Evolutionary conservation across 2,113 vertebrate species (phyloP).

Genomic region (Planiliza haematocheilus): DNA sequence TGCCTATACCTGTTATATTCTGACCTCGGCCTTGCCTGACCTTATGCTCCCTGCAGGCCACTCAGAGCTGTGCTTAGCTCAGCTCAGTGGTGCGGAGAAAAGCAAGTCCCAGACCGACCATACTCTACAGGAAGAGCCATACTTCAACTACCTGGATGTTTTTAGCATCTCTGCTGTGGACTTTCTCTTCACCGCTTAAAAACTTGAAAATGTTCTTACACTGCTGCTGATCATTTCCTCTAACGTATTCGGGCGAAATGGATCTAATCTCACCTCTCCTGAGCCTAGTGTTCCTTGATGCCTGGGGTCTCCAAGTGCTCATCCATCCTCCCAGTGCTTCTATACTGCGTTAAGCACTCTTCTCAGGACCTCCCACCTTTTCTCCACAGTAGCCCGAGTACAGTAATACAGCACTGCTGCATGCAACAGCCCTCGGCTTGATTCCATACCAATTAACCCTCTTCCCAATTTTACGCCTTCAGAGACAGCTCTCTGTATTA

Average conservation of each 20-base stretch:
- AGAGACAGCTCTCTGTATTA: slow-evolving; percentile 2
- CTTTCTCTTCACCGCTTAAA: background rate
- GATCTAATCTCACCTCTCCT: background rate
- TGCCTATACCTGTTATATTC: too few relatives aligned
- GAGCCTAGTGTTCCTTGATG: slow-evolving; percentile 1
- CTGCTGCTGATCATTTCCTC: background rate
- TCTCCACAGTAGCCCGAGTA: slow-evolving; percentile 8
- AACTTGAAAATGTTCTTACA: background rate
- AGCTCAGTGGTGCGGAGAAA: background rate
- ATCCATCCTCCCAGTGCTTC: too few relatives aligned
- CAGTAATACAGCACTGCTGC: background rate
- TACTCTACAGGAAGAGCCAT: too few relatives aligned
- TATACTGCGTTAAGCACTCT: background rate
- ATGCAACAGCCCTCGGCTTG: background rate
- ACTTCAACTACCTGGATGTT: too few relatives aligned
- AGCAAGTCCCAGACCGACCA: too few relatives aligned
- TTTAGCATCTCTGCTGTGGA: background rate
- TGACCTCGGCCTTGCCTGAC: too few relatives aligned
- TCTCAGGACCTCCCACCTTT: background rate
- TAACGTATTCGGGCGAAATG: background rate
- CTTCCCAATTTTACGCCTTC: background rate
- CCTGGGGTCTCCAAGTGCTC: background rate
- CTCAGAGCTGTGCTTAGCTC: background rate
- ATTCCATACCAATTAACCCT: slow-evolving; percentile 11
- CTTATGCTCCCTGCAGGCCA: background rate